A percentile compares a stretch with the other conserved stretches of the same genome.
Conservation (phyloP, 2,113 vertebrate species). For the Chaenocephalus aceratus region DNA sequence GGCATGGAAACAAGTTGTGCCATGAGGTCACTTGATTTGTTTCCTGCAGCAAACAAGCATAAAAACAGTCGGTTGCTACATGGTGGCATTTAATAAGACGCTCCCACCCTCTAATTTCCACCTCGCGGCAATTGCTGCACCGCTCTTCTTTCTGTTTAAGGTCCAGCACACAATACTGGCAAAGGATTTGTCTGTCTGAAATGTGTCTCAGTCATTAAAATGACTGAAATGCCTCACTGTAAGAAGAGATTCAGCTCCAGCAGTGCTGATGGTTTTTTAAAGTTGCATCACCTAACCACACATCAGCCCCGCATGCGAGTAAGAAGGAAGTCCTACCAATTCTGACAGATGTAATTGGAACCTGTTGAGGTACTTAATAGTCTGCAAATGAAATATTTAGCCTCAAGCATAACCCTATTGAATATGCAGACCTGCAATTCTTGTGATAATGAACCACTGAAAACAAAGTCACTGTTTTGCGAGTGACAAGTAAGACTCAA, state of each 20-base stretch:
- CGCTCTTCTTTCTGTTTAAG: constrained; percentile 13
- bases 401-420: background rate
- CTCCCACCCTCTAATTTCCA: constrained; percentile 32
- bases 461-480: no score
- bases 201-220: background rate
- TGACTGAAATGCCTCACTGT: constrained; percentile 11
- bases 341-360: constrained; percentile 23
- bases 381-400: background rate
- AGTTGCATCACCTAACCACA: constrained; percentile 38
- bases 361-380: constrained; percentile 24
- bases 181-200: background rate
- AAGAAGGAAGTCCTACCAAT: background rate
- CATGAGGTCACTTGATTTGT: constrained; percentile 57
- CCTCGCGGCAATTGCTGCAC: background rate
- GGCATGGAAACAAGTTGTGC: constrained; percentile 43
- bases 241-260: constrained; percentile 15
- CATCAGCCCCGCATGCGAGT: constrained; percentile 26
- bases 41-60: constrained; percentile 56
- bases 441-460: no score
- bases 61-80: constrained; percentile 63
- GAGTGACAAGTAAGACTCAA: no score
- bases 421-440: no score
- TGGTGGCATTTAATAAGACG: constrained; percentile 53
- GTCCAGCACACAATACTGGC: background rate
- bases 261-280: constrained; percentile 46